Conservation (phyloP, 1,140 invertebrate genomes). For the Mya arenaria region DNA sequence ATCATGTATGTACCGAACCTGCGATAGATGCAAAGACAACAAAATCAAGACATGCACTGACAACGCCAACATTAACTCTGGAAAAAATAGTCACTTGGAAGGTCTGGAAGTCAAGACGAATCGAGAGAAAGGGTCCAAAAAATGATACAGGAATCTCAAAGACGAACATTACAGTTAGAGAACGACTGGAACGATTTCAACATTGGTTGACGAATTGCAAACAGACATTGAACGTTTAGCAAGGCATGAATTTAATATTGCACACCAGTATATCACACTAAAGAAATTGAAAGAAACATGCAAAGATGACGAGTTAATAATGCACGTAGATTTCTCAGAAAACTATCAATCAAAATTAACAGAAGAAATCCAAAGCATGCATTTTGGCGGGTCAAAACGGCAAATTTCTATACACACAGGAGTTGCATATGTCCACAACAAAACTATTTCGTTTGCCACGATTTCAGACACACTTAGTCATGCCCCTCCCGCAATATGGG, state of each 20-base stretch:
- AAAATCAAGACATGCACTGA: background rate
- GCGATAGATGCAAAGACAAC: background rate
- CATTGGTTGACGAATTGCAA: background rate
- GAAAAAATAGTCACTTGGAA: background rate
- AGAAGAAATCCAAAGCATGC: conserved; percentile 45
- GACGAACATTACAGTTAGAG: background rate
- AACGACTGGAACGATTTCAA: background rate
- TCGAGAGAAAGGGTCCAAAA: background rate
- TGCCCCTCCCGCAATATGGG: conserved; percentile 57
- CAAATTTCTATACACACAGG: no score
- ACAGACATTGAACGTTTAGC: background rate
- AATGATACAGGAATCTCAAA: background rate
- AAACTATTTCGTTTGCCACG: no score
- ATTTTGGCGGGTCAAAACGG: conserved; percentile 53
- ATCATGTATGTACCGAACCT: conserved; percentile 15
- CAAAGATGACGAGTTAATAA: conserved; percentile 37
- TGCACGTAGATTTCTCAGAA: conserved; percentile 58
- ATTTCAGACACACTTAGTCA: conserved; percentile 42
- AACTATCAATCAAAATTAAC: conserved; percentile 3
- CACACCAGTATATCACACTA: conserved; percentile 11
- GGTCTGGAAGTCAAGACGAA: background rate
- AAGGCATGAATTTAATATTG: conserved; percentile 15
- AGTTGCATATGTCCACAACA: background rate
- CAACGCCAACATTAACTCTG: no score
- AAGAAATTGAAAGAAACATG: background rate